Evolutionary conservation across 92 coral and sea anemone genomes (phyloP).

Genomic region (Zoanthus solanderi): DNA sequence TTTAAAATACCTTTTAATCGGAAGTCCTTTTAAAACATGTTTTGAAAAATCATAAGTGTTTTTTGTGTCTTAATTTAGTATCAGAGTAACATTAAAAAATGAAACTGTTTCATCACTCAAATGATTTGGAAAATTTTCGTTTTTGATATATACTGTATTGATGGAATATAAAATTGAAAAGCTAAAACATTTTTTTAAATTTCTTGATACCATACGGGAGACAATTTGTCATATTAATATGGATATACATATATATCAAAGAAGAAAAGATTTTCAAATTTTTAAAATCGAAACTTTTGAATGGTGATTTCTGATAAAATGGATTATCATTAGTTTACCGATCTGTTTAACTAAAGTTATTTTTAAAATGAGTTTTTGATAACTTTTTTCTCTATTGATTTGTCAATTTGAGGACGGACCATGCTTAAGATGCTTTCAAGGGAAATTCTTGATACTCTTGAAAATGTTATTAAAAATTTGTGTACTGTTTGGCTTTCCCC

Average conservation of each 20-base stretch:
- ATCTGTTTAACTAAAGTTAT: conserved; percentile 33
- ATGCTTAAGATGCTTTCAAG: background rate
- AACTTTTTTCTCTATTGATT: background rate
- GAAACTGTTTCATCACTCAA: too few relatives aligned
- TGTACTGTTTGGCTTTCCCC: background rate
- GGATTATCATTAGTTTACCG: background rate
- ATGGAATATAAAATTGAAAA: too few relatives aligned
- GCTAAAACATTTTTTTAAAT: too few relatives aligned
- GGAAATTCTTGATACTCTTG: background rate
- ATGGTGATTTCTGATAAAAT: background rate
- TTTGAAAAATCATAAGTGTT: too few relatives aligned
- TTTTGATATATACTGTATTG: too few relatives aligned
- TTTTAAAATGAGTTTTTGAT: conserved; percentile 29
- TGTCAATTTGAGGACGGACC: background rate
- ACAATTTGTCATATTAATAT: background rate
- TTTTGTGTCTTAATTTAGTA: too few relatives aligned
- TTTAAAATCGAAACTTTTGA: conserved; percentile 25
- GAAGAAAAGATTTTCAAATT: background rate
- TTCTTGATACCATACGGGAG: too few relatives aligned
- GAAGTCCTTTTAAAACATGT: too few relatives aligned
- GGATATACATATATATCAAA: background rate
- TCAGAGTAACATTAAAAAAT: too few relatives aligned
- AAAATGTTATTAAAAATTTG: background rate
- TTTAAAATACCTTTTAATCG: too few relatives aligned
- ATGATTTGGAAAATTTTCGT: too few relatives aligned